Evolutionary conservation across 1,140 invertebrate species (phyloP), one percentile per base, ranked within the genome.

Genomic region (Coptotermes formosanus): DNA sequence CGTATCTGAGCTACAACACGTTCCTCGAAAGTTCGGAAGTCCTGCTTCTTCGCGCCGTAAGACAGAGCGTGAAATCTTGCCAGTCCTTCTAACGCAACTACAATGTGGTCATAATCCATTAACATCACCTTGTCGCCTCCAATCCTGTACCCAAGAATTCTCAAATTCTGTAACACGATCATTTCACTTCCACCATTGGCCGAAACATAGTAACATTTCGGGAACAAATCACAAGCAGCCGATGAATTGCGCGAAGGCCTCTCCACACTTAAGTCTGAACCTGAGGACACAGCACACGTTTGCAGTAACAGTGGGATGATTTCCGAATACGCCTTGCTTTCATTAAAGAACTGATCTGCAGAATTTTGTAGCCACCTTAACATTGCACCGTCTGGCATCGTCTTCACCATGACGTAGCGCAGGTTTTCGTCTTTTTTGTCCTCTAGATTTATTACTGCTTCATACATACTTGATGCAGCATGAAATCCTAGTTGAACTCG

Each of bases 51-150:
- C 87, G 90, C 88, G 0, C 83, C 84, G 59, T 90, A 91, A 9
- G 89, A 90, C 9, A 88, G 87, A 0, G 89, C 90, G 83, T 92
- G 92, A 85, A 92, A 91, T 69, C 86, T 86, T 9, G 88, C 92
- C 11, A 92, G 87, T 30, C 89, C 89, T 45, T 87, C 85, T 64
- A 92, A 69, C 19, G 89, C 90, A 6, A 89, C 87, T 7, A 88
- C 30, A 44, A 88, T 86, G 83, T 91, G 91, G 0, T 89, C 87
- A 52, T 89, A 25, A 85, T 89, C 89, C 30, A 89, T 59, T 82
- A 86, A 86, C 19, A 43, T 86, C 9, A 25, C 9, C 25, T 81
- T 32, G 38, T 84, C 30, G 3, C 30, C 55, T 75, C 64, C 83
- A 23, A 81, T 19, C 25, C 38, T 75, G 82, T 88, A 89, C 3